phyloP scores from a whole-genome alignment of 2,888 invertebrate genomes.

The Periphyllus acericola region DNA sequence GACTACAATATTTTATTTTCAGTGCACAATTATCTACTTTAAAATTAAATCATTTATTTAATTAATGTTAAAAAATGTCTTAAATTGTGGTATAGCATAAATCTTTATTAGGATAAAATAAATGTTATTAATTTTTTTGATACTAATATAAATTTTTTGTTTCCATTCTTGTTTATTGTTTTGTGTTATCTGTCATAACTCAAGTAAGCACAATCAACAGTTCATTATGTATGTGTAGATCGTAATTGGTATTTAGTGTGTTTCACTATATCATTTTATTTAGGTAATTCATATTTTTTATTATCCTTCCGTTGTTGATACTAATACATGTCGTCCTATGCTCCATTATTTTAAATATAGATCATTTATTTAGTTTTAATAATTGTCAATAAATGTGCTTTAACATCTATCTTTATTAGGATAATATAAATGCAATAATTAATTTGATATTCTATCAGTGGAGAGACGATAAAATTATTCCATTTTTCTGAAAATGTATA shows the following conservation, averaged over 20 bases:
- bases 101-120: conserved; percentile 60
- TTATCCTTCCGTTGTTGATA: too few species aligned
- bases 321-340: background rate
- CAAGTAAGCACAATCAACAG: too few species aligned
- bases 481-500: background rate
- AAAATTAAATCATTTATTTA: background rate
- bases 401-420: conserved; percentile 47
- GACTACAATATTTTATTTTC: too few species aligned
- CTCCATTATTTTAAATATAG: background rate
- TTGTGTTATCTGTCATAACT: too few species aligned
- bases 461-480: conserved; percentile 14
- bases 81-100: conserved; percentile 1
- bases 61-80: background rate
- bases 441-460: conserved; percentile 61
- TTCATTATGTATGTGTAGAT: too few species aligned
- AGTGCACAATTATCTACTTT: too few species aligned
- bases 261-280: too few species aligned
- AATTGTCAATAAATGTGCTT: conserved; percentile 23
- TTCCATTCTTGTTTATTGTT: too few species aligned
- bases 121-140: conserved; percentile 55
- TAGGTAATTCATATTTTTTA: too few species aligned
- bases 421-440: conserved; percentile 57
- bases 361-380: background rate
- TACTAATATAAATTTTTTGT: too few species aligned
- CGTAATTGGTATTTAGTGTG: too few species aligned